Percentiles rank a stretch among this genome's conserved stretches.
Evolutionary conservation across 2,113 vertebrate genomes (phyloP).

Genomic region (Cyphomyrus discorhynchus): DNA sequence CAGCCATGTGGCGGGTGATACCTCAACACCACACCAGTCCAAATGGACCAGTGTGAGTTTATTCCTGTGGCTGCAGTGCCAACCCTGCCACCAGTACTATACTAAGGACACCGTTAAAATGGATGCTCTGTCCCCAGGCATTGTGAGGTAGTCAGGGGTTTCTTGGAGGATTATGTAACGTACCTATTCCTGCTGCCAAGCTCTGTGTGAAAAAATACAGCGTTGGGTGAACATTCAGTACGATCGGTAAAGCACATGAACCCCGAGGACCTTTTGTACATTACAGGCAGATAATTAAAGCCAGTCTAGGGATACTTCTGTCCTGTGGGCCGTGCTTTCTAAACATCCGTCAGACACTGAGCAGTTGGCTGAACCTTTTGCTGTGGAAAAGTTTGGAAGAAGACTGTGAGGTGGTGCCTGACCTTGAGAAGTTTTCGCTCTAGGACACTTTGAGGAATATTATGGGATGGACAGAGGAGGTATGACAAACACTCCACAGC

Average conservation of each 20-base stretch:
- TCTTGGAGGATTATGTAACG: conserved; percentile 32
- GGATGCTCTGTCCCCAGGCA: conserved; percentile 1
- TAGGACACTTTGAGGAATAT: neutral
- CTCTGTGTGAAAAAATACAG: conserved; percentile 41
- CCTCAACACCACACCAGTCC: no score
- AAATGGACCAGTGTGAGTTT: no score
- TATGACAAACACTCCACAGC: neutral
- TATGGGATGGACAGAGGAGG: neutral
- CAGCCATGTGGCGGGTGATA: no score
- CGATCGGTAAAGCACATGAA: neutral
- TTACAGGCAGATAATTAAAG: neutral
- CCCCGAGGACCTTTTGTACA: neutral
- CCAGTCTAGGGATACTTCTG: neutral
- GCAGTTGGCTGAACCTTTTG: neutral
- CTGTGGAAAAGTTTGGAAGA: neutral
- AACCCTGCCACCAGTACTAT: no score
- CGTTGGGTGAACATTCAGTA: conserved; percentile 32
- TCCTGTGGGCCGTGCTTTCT: neutral
- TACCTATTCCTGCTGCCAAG: conserved; percentile 38
- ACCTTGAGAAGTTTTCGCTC: neutral
- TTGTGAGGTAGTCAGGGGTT: neutral
- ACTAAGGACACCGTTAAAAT: neutral
- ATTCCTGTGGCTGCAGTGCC: no score
- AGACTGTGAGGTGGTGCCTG: neutral
- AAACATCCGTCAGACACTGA: neutral